Conservation (phyloP, 2,113 vertebrate genomes). For the Cyprinodon tularosa region DNA sequence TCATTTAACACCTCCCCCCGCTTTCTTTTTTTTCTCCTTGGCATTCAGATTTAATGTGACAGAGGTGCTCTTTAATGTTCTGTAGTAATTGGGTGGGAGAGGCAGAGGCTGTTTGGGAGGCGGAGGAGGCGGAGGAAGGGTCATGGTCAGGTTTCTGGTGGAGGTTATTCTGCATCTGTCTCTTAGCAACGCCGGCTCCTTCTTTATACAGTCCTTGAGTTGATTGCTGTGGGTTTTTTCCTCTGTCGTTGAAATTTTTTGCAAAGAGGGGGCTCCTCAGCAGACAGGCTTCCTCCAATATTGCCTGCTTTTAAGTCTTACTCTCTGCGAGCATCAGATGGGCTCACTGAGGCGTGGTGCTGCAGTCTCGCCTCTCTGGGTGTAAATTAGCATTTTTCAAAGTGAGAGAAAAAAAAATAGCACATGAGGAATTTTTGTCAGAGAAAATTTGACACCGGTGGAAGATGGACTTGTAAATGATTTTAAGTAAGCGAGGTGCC, state of each 20-base stretch:
- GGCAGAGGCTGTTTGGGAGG: constrained; percentile 86
- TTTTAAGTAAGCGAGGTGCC: background rate
- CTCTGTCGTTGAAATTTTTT: constrained; percentile 34
- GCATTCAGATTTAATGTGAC: constrained; percentile 62
- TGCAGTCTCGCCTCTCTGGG: constrained; percentile 11
- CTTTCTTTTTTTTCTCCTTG: constrained; percentile 3
- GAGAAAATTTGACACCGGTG: background rate
- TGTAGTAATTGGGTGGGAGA: constrained; percentile 92
- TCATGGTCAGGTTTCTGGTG: constrained; percentile 91
- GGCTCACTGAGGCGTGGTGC: constrained; percentile 54
- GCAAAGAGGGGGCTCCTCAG: constrained; percentile 73
- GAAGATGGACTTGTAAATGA: constrained; percentile 7
- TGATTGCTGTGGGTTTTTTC: constrained; percentile 80
- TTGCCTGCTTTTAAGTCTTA: constrained; percentile 57
- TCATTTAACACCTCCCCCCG: constrained; percentile 12
- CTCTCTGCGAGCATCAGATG: constrained; percentile 51
- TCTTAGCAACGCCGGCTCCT: constrained; percentile 94
- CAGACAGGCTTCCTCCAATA: constrained; percentile 61
- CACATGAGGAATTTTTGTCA: background rate
- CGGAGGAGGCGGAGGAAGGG: constrained; percentile 81
- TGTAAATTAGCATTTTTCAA: constrained; percentile 34
- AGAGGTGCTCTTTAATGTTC: constrained; percentile 73
- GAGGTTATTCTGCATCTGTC: constrained; percentile 96
- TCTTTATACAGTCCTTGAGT: constrained; percentile 92
- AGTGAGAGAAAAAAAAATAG: constrained; percentile 5